phyloP scores from a whole-genome alignment of 2,888 invertebrate genomes.

The Polietes domitor region DNA sequence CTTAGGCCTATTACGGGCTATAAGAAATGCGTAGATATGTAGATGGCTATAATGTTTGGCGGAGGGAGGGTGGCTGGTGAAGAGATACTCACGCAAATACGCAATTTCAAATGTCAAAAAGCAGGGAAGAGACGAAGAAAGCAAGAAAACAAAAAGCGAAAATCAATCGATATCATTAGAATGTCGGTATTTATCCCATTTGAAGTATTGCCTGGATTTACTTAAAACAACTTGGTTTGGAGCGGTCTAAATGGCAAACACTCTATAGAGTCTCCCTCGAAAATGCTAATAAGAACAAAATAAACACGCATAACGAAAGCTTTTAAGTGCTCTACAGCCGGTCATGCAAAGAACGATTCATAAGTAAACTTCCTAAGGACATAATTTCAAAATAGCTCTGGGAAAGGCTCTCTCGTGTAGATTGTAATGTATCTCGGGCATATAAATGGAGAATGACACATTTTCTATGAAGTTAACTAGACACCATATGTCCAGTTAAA shows the following conservation, averaged over 20 bases:
- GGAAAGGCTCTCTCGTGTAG: too few relatives aligned
- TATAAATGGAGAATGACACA: too few relatives aligned
- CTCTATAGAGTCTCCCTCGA: background rate
- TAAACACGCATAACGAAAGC: background rate
- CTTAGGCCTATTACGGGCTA: slow-evolving; percentile 52
- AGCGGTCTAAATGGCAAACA: background rate
- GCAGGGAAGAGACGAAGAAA: background rate
- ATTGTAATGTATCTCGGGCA: too few relatives aligned
- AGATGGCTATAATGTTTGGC: too few relatives aligned
- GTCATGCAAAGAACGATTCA: too few relatives aligned
- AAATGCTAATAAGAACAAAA: background rate
- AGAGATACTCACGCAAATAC: slow-evolving; percentile 63
- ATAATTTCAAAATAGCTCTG: too few relatives aligned
- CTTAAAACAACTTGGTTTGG: slow-evolving; percentile 44
- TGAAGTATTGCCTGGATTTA: slow-evolving; percentile 70
- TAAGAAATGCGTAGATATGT: background rate
- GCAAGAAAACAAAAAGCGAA: slow-evolving; percentile 50
- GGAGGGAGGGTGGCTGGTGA: too few relatives aligned
- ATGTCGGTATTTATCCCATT: slow-evolving; percentile 68
- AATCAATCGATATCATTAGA: slow-evolving; percentile 71
- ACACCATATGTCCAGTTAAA: too few relatives aligned
- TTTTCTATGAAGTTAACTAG: too few relatives aligned
- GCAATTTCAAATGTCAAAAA: slow-evolving; percentile 42
- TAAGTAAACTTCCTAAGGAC: too few relatives aligned
- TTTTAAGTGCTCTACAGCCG: background rate